These are phyloP conservation scores for Drosophila auraria DNA, from an alignment of 1,140 invertebrate species.

Conservation along the genomic window DNA sequence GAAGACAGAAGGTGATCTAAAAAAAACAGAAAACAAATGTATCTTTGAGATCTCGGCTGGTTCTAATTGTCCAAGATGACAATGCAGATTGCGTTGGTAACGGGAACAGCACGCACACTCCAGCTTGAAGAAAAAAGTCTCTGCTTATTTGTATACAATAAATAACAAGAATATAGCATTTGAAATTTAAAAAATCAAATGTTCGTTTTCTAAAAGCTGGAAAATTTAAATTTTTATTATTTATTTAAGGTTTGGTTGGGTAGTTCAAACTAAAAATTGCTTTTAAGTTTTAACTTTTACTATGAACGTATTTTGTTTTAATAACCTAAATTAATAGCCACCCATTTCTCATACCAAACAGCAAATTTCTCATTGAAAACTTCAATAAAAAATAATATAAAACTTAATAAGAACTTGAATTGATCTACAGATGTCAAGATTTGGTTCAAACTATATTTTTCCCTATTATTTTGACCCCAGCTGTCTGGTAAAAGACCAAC, in stretches of 20 bases:
- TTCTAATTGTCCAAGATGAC: slow-evolving; percentile 76
- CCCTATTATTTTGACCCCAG: neutral
- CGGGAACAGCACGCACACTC: slow-evolving; percentile 67
- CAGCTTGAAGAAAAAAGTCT: slow-evolving; percentile 4
- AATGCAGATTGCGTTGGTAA: slow-evolving; percentile 71
- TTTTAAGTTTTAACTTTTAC: neutral
- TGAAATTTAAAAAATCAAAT: too few species aligned
- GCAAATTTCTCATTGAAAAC: too few species aligned
- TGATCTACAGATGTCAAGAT: too few species aligned
- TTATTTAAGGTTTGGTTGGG: neutral
- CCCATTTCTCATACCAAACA: neutral
- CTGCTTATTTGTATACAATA: neutral
- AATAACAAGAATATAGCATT: neutral
- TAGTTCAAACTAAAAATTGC: too few species aligned
- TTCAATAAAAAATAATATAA: too few species aligned
- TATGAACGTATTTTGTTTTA: neutral
- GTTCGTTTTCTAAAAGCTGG: neutral
- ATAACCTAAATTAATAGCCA: neutral
- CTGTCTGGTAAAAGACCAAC: slow-evolving; percentile 17
- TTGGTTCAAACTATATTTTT: too few species aligned
- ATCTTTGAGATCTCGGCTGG: slow-evolving; percentile 32
- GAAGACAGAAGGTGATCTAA: slow-evolving; percentile 10
- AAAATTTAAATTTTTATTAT: too few species aligned
- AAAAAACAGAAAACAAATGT: slow-evolving; percentile 32
- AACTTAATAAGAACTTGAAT: too few species aligned